Evolutionary conservation across 2,113 vertebrate species (phyloP), one percentile per base, ranked within the genome.

Genomic region (Dolichallabes microphthalmus): DNA sequence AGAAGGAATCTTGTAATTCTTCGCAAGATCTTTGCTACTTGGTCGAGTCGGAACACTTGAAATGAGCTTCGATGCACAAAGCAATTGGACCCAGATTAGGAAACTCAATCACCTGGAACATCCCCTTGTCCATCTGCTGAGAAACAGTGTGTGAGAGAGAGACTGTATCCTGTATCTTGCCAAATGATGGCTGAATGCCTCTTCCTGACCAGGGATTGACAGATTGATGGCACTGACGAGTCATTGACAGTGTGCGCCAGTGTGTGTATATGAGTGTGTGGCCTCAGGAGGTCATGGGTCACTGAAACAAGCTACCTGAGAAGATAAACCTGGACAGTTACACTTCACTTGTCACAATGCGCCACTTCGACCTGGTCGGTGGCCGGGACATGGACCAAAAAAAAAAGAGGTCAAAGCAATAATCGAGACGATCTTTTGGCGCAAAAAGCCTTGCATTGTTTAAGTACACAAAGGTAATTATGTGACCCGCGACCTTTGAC

Each of bases 31-130:
- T 74, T 80, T 83, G 71, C 86, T 32, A 22, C 77, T 71, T 15
- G 60, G 74, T 30, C 82, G 66, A 61, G 35, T 69, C 79, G 20
- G 82, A 88, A 89, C 88, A 85, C 76, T 89, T 89, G 84, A 88
- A 86, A 83, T 84, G 68, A 82, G 79, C 60, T 86, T 80, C 86
- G 84, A 58, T 81, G 84, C 69, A 89, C 88, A 89, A 87, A 86
- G 82, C 74, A 86, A 85, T 45, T 77, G 64, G 83, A 53, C 52
- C 53, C 58, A 84, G 75, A 85, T 89, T 89, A 89, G 87, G 88
- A 85, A 89, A 88, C 78, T 79, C 88, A 88, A 88, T 86, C 88
- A 86, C 85, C 78, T 82, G 87, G 85, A 89, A 89, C 88, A 83
- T 68, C 85, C 79, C 58, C 52, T 85, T 68, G 71, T 83, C 55